A percentile compares a stretch with the other conserved stretches of the same genome.
Evolutionary conservation across 1,140 invertebrate species (phyloP).

Genomic region (Rhagoletis pomonella): DNA sequence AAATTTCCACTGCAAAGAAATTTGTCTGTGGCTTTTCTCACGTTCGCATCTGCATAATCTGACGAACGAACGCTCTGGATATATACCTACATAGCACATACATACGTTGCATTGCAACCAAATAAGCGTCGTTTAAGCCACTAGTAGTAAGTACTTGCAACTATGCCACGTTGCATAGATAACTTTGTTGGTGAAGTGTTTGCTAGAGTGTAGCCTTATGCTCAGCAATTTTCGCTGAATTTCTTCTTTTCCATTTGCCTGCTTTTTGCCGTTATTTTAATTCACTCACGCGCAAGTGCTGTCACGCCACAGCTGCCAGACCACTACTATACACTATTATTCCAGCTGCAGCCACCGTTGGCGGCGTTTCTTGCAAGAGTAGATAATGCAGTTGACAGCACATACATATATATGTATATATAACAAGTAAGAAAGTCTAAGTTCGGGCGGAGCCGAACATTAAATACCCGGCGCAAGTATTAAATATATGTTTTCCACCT

Average conservation of each 20-base stretch:
- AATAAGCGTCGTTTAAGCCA: no score
- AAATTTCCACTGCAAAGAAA: background rate
- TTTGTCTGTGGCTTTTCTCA: constrained; percentile 31
- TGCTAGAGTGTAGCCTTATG: background rate
- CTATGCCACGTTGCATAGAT: constrained; percentile 17
- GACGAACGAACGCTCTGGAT: background rate
- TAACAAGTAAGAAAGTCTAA: no score
- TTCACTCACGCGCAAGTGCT: constrained; percentile 46
- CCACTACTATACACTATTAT: background rate
- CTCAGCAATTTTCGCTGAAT: background rate
- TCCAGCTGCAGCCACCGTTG: background rate
- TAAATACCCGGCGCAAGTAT: no score
- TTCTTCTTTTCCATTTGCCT: constrained; percentile 1
- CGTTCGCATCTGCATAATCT: background rate
- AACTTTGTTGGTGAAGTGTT: constrained; percentile 35
- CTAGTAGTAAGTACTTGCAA: background rate
- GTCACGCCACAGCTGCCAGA: constrained; percentile 21
- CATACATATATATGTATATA: no score
- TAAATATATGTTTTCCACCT: no score
- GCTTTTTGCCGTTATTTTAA: constrained; percentile 16
- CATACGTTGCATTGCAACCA: no score
- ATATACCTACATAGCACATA: background rate
- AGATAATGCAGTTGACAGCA: constrained; percentile 36
- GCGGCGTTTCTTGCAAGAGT: background rate
- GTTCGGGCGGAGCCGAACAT: no score